Evolutionary conservation across 2,888 invertebrate species (phyloP).

Genomic region (Athalia cordata): DNA sequence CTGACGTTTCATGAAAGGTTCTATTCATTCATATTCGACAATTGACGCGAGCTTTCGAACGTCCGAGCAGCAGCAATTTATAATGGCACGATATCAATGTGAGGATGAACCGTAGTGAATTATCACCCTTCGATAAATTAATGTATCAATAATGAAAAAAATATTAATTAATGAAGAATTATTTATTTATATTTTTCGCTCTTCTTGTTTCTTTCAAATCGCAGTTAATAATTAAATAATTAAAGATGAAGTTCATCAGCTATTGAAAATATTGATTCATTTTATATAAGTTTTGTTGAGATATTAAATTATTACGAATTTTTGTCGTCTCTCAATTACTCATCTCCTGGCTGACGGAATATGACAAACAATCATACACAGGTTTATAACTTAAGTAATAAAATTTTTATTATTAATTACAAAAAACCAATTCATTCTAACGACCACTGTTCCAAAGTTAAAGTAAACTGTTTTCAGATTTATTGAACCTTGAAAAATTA

Average conservation of each 20-base stretch:
- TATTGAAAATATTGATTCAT: not conserved
- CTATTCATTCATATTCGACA: constrained; percentile 12
- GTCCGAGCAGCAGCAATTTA: not conserved
- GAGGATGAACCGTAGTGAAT: not conserved
- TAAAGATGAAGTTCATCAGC: too few relatives aligned
- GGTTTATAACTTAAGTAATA: too few relatives aligned
- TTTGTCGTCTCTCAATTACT: constrained; percentile 25
- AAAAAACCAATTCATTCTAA: too few relatives aligned
- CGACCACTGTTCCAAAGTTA: constrained; percentile 13
- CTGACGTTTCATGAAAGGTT: constrained; percentile 11
- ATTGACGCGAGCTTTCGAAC: constrained; percentile 6
- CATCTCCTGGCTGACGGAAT: not conserved
- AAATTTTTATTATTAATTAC: not conserved
- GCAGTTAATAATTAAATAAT: too few relatives aligned
- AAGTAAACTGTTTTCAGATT: not conserved
- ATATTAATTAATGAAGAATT: not conserved
- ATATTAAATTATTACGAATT: not conserved
- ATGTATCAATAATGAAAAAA: too few relatives aligned
- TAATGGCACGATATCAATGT: not conserved
- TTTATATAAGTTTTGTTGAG: not conserved
- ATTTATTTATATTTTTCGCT: not conserved
- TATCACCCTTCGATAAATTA: not conserved
- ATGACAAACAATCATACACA: not conserved
- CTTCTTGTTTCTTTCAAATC: too few relatives aligned
- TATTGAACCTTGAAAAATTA: too few relatives aligned